Base-by-base conservation (phyloP, 1,140 invertebrate species). In the Pissodes strobi region DNA sequence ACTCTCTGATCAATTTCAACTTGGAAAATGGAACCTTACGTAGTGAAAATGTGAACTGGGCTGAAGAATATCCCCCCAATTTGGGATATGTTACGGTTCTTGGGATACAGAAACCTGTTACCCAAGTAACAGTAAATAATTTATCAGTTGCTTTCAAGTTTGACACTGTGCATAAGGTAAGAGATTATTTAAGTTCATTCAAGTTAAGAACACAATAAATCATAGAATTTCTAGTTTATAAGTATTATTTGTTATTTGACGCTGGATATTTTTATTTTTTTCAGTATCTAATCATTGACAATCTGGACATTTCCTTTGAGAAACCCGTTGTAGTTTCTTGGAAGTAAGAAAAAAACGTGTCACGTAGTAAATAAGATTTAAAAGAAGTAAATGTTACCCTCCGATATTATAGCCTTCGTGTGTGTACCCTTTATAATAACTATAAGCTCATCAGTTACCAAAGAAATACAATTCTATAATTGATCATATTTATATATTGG, bases 1-100 rank as follows among this genome's bases (percentile, higher is more conserved):
- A 86, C 77, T 81, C 80, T 27, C 79, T 85, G 68, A 78, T 87
- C 15, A 74, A 80, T 10, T 88, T 89, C 70, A 65, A 66, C 0
- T 73, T 83, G 10, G 71, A 79, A 19, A 74, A 82, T 27, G 79
- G 82, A 22, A 78, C 74, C 21, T 60, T 89, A 1, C 70, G 68
- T 1, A 84, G 79, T 55, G 58, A 56, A n/a, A 78, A 80, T 17
- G 59, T 77, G 2, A 82, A 81, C 77, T 83, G 82, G 80, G 81
- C 81, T 0, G 79, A 78, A 52, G 82, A 83, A 0, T 79, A 79
- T 0, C 81, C 82, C 0, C 77, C 81, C 0, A 76, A 77, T 64
- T 66, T 78, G 45, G 75, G 69, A 2, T 25, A 49, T 8, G 68
- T 78, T 9, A 74, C 68, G 0, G 57, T 77, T 18, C 34, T 78